These are phyloP conservation scores for Tortrix viridana DNA, from an alignment of 2,888 invertebrate genomes.

Conservation along the genomic window DNA sequence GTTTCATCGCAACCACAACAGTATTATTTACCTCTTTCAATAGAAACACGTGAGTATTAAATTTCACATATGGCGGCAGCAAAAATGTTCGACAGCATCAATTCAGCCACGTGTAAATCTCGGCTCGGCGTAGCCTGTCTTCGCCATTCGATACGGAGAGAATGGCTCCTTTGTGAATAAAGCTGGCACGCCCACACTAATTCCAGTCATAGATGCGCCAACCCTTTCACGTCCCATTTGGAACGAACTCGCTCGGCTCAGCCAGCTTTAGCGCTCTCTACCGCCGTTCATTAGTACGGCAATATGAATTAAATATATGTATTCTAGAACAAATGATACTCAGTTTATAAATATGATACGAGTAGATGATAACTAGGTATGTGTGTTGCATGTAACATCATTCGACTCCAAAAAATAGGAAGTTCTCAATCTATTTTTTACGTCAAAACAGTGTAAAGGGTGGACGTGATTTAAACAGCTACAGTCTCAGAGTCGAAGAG, in stretches of 20 bases:
- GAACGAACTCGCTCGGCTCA: conserved; percentile 30
- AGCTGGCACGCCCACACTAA: conserved; percentile 20
- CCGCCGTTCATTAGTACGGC: conserved; percentile 10
- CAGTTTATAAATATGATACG: no score
- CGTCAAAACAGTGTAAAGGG: no score
- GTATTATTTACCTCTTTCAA: neutral
- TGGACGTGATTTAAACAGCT: no score
- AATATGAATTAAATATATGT: conserved; percentile 5
- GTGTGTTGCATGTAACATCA: no score
- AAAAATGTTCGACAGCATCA: conserved; percentile 39
- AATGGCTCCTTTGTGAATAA: conserved; percentile 46
- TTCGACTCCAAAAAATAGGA: no score
- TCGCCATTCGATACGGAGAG: conserved; percentile 17
- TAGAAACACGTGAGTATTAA: neutral
- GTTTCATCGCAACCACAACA: neutral
- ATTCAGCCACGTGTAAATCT: conserved; percentile 37
- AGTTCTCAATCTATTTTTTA: no score
- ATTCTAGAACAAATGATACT: neutral
- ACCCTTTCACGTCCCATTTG: conserved; percentile 35
- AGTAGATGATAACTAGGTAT: no score
- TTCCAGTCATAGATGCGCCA: conserved; percentile 9
- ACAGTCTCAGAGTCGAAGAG: no score
- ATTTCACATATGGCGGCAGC: neutral
- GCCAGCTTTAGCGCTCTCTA: conserved; percentile 31
- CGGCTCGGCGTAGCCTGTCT: conserved; percentile 41